Evolutionary conservation across 2,113 vertebrate species (phyloP).

Genomic region (Amazona guildingii): DNA sequence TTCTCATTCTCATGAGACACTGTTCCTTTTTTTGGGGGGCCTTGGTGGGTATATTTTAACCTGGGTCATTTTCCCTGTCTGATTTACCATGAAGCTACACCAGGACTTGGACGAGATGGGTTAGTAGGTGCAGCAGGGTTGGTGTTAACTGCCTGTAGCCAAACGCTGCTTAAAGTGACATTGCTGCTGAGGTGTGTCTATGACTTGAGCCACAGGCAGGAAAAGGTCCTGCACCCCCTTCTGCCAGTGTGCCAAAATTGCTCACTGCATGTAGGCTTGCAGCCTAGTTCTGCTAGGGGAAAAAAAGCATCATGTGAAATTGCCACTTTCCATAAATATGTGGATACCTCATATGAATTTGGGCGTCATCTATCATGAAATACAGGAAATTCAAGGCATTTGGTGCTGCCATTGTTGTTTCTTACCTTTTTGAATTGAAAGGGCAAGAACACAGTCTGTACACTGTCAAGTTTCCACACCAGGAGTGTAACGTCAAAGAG

Average conservation of each 20-base stretch:
- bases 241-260: background rate
- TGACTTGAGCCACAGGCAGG: background rate
- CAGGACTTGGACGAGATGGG: background rate
- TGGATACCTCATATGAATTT: background rate
- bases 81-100: background rate
- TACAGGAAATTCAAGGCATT: background rate
- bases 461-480: background rate
- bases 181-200: background rate
- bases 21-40: background rate
- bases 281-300: background rate
- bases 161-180: background rate
- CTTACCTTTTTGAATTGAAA: background rate
- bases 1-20: background rate
- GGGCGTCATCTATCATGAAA: background rate
- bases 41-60: background rate
- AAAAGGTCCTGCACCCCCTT: background rate
- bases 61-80: background rate
- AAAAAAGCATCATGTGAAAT: background rate
- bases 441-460: background rate
- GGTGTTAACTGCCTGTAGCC: background rate
- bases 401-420: background rate
- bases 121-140: background rate
- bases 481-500: background rate
- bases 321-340: background rate
- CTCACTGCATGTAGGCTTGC: background rate